Conservation (phyloP, 2,888 invertebrate genomes). For the Oeneis ivallda region DNA sequence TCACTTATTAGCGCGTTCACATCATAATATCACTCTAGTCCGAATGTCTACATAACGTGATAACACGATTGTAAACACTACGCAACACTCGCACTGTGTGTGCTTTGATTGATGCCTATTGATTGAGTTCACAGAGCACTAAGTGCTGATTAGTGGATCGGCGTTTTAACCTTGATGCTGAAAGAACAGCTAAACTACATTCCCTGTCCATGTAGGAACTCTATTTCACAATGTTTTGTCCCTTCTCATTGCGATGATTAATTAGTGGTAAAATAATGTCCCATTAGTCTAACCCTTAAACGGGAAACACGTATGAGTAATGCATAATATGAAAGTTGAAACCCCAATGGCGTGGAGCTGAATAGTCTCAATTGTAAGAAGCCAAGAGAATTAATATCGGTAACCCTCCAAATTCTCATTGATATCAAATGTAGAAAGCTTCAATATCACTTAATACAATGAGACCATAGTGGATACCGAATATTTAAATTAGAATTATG, state of each 20-base stretch:
- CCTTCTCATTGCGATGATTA: neutral
- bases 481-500: too few species aligned
- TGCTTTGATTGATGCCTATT: slow-evolving; percentile 52
- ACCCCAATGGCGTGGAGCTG: neutral
- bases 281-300: slow-evolving; percentile 6
- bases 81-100: slow-evolving; percentile 50
- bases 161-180: slow-evolving; percentile 16
- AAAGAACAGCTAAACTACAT: slow-evolving; percentile 8
- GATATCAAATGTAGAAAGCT: too few species aligned
- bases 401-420: too few species aligned
- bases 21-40: slow-evolving; percentile 47
- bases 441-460: too few species aligned
- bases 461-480: too few species aligned
- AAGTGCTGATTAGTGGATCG: slow-evolving; percentile 28
- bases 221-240: slow-evolving; percentile 9
- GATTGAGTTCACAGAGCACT: slow-evolving; percentile 50
- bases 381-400: too few species aligned
- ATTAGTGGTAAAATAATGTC: neutral
- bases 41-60: slow-evolving; percentile 55
- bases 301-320: slow-evolving; percentile 13
- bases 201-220: neutral
- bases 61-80: slow-evolving; percentile 69
- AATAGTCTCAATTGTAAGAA: neutral
- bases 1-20: slow-evolving; percentile 62
- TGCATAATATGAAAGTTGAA: neutral